phyloP scores from a whole-genome alignment of 2,888 invertebrate species.

The Nematopogon swammerdamellus region DNA sequence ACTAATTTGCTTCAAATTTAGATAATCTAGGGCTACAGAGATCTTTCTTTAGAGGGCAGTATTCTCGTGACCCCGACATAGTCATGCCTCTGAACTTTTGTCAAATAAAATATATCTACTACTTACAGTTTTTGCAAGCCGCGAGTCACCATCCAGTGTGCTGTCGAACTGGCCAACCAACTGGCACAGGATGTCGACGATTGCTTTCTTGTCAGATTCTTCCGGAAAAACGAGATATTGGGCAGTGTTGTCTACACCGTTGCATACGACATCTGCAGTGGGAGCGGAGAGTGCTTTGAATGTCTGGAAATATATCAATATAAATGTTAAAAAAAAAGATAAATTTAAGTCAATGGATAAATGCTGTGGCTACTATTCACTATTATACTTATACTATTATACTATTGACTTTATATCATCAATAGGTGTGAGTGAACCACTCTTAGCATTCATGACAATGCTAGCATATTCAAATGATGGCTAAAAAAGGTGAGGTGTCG shows the following conservation, averaged over 20 bases:
- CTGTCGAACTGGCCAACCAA: conserved; percentile 28
- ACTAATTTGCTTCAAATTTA: too few relatives aligned
- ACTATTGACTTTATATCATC: too few relatives aligned
- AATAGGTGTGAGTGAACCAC: too few relatives aligned
- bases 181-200: conserved; percentile 26
- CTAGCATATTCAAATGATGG: too few relatives aligned
- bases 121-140: conserved; percentile 36
- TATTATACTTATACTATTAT: too few relatives aligned
- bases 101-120: conserved; percentile 4
- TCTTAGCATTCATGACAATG: too few relatives aligned
- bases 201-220: conserved; percentile 11
- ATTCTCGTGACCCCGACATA: background rate
- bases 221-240: conserved; percentile 23
- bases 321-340: background rate
- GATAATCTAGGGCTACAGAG: too few relatives aligned
- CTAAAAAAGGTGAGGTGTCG: too few relatives aligned
- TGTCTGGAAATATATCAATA: conserved; percentile 22
- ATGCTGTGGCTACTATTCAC: too few relatives aligned
- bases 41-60: too few relatives aligned
- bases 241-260: conserved; percentile 21
- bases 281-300: conserved; percentile 31
- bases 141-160: conserved; percentile 26
- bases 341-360: too few relatives aligned
- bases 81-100: too few relatives aligned
- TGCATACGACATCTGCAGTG: conserved; percentile 29